A percentile compares a stretch with the other conserved stretches of the same genome.
phyloP scores from a whole-genome alignment of 1,140 invertebrate genomes.

The Lepidurus couesii region DNA sequence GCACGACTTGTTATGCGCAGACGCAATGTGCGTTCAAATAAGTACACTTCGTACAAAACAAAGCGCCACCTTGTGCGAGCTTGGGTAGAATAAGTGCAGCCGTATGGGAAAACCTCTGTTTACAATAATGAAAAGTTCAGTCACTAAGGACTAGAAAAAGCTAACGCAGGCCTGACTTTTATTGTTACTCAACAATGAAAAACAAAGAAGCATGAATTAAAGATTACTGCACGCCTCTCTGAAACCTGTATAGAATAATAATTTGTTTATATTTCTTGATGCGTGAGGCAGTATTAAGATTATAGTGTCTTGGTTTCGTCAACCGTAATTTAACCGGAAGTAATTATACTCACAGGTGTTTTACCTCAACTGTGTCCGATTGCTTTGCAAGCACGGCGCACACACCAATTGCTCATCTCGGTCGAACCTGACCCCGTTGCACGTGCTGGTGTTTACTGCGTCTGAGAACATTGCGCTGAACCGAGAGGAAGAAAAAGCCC shows the following conservation, averaged over 20 bases:
- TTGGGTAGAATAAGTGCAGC: no score
- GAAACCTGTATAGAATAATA: neutral
- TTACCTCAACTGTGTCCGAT: constrained; percentile 65
- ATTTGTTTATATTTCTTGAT: neutral
- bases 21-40: no score
- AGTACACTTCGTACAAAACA: no score
- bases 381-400: constrained; percentile 59
- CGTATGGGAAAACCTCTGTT: no score
- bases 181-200: neutral
- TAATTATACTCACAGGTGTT: constrained; percentile 52
- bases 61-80: no score
- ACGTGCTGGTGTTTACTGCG: constrained; percentile 65
- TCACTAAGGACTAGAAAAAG: neutral
- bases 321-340: neutral
- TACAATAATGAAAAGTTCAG: no score
- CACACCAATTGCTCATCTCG: constrained; percentile 67
- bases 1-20: no score
- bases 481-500: constrained; percentile 53
- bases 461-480: constrained; percentile 65
- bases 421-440: constrained; percentile 61
- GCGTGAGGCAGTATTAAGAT: neutral
- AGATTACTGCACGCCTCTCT: neutral
- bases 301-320: neutral
- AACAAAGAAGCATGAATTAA: neutral
- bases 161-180: neutral